Base-by-base conservation (phyloP, 37 sponge, comb jelly and placozoan species). In the Eunapius fragilis region DNA sequence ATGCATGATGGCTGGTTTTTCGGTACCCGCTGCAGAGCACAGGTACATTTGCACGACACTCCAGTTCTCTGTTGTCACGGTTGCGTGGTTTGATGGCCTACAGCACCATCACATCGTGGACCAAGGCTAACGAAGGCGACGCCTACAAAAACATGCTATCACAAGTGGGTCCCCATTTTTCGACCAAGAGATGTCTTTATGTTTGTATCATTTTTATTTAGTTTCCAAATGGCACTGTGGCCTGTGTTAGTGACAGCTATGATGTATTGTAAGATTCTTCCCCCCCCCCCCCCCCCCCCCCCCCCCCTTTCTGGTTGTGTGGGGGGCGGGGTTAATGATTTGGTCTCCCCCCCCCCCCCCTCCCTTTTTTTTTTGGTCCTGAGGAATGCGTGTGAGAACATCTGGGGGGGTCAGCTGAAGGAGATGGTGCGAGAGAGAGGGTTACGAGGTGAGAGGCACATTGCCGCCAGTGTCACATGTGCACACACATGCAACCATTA, bases 21-120 rank as follows among this genome's bases (percentile, higher is more conserved):
- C 94, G 25, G 95, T 97, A 4, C 98, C 98, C 50, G 98, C 98
- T 49, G 96, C 98, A n/a, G 98, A 97, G 48, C 98, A 97, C 89
- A 97, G 96, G 96, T 96, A 31, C 32, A 70, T 0, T 6, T 2
- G 2, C 7, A 2, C 24, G 9, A 58, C n/a, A 19, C 14, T 2
- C 47, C 4, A 19, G 2, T 58, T 0, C 6, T 58, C 14, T n/a
- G n/a, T n/a, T n/a, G n/a, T n/a, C n/a, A n/a, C n/a, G n/a, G n/a
- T n/a, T n/a, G n/a, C n/a, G n/a, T n/a, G n/a, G n/a, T 9, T 14
- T 12, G 19, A 25, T 68, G n/a, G n/a, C n/a, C n/a, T n/a, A n/a
- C n/a, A 96, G 98, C 72, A 97, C 98, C 35, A 93, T 97, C 17
- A 97, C 98, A 3, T 70, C 80, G 4, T 97, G 98, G 98, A 89